Evolutionary conservation across 2,888 invertebrate genomes (phyloP).

Genomic region (Andrena camellia): DNA sequence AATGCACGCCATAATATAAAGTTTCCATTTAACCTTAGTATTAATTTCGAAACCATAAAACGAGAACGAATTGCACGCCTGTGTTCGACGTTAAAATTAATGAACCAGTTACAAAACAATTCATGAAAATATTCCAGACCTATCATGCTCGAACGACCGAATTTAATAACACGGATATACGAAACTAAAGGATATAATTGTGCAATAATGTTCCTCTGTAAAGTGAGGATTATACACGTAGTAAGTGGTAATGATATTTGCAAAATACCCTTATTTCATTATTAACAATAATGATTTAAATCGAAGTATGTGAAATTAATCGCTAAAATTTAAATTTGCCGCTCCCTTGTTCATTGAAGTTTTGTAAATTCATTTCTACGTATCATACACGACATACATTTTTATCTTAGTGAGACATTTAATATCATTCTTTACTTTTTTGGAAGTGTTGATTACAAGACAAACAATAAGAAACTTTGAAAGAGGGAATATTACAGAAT

Average conservation of each 20-base stretch:
- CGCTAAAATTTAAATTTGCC: background rate
- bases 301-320: background rate
- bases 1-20: constrained; percentile 17
- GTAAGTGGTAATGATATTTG: background rate
- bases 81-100: constrained; percentile 1
- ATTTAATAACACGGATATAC: constrained; percentile 4
- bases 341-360: background rate
- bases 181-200: background rate
- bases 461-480: too few relatives aligned
- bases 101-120: constrained; percentile 11
- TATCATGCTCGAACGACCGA: background rate
- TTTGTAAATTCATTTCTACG: too few relatives aligned
- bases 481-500: too few relatives aligned
- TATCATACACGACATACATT: too few relatives aligned
- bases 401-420: too few relatives aligned
- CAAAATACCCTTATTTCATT: background rate
- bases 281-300: background rate
- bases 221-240: background rate
- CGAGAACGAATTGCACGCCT: constrained; percentile 8
- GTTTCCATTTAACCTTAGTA: constrained; percentile 14
- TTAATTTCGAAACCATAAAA: constrained; percentile 8
- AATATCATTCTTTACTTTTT: too few relatives aligned
- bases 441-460: too few relatives aligned
- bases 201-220: background rate
- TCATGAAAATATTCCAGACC: constrained; percentile 9